These are phyloP conservation scores for Bubo scandiacus DNA, from an alignment of 2,113 vertebrate genomes.

Conservation along the genomic window DNA sequence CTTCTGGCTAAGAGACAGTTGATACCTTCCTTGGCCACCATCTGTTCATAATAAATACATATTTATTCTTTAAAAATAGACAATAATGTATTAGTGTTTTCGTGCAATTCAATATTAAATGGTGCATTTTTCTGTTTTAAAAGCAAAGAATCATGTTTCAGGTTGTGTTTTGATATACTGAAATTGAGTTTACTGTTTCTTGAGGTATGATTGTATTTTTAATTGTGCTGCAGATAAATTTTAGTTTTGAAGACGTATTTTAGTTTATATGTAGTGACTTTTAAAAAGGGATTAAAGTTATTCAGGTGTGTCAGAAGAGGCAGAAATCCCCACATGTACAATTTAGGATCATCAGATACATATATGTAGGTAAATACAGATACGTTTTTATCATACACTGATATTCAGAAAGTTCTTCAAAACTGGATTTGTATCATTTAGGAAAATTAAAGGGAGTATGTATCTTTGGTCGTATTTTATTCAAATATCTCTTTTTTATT, in stretches of 20 bases:
- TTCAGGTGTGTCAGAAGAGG: slow-evolving; percentile 19
- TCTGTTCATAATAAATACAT: slow-evolving; percentile 71
- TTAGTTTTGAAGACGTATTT: not conserved
- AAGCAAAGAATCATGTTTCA: not conserved
- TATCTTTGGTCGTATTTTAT: not conserved
- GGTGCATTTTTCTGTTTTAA: not conserved
- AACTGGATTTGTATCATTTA: not conserved
- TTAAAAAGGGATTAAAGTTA: not conserved
- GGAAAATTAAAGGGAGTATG: not conserved
- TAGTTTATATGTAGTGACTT: not conserved
- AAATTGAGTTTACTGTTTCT: not conserved
- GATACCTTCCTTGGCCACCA: slow-evolving; percentile 64
- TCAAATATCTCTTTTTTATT: not conserved
- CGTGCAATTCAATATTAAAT: not conserved
- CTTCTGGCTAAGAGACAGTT: slow-evolving; percentile 66
- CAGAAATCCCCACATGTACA: not conserved
- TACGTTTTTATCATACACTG: not conserved
- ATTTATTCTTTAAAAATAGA: slow-evolving; percentile 39
- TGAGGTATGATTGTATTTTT: not conserved
- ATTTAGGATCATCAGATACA: not conserved
- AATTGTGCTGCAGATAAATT: slow-evolving; percentile 4
- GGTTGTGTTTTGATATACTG: not conserved
- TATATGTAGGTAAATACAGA: not conserved
- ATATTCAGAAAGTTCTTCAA: not conserved
- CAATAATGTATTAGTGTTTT: not conserved